phyloP scores from a whole-genome alignment of 2,113 vertebrate species.

The Noturus placidus region DNA sequence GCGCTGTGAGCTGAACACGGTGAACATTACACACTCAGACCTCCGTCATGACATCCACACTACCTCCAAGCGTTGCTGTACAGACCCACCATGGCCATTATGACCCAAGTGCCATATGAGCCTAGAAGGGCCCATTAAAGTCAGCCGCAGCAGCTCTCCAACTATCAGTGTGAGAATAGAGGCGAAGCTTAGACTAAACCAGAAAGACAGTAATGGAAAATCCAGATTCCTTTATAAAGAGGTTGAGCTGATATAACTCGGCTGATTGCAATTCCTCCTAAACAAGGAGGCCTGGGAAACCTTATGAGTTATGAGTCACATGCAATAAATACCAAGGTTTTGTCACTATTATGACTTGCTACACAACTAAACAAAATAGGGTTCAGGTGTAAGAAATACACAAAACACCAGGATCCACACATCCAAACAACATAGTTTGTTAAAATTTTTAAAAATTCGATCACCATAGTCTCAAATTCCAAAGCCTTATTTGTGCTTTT shows the following conservation, averaged over 20 bases:
- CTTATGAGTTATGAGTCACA: neutral
- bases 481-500: neutral
- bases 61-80: conserved; percentile 27
- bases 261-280: neutral
- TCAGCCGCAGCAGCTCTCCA: neutral
- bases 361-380: neutral
- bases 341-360: neutral
- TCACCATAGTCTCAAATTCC: too few species aligned
- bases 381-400: neutral
- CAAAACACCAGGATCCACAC: neutral
- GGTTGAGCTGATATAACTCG: neutral
- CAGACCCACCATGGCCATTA: conserved; percentile 35
- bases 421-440: neutral
- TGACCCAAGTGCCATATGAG: conserved; percentile 31
- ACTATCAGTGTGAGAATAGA: neutral
- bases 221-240: neutral
- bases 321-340: neutral
- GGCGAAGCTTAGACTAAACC: neutral
- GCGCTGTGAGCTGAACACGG: conserved; percentile 23
- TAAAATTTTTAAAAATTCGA: neutral
- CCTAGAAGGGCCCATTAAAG: conserved; percentile 29
- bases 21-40: conserved; percentile 44
- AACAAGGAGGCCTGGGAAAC: neutral
- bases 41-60: conserved; percentile 37
- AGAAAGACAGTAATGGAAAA: conserved; percentile 8